Base-by-base conservation (phyloP, 2,888 invertebrate genomes). In the Rhodophaea formosa region DNA sequence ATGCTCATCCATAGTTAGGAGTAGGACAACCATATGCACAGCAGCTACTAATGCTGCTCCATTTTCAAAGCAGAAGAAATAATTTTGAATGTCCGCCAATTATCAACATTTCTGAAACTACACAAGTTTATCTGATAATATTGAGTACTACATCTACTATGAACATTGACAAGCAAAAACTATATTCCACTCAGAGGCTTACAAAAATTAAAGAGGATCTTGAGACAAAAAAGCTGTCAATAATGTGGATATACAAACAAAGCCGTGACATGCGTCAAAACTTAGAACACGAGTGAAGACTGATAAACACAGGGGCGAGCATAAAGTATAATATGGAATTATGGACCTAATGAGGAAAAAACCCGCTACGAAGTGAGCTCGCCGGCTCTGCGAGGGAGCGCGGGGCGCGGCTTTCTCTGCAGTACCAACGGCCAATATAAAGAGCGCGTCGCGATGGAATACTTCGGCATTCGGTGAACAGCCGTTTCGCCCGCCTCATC, bases 391-490 rank as follows among this genome's bases (percentile, higher is more conserved):
- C 79, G 80, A 76, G 68, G 81, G 76, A 79, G 84, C 75, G 88
- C 82, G 88, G 82, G 87, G 84, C 75, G 86, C 79, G 90, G 89
- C 90, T 90, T 91, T 90, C 89, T 89, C 90, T 88, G 83, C 81
- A 74, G 81, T 77, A 79, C 85, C 68, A 74, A 72, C 79, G 78
- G 74, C 78, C 79, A 82, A 88, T 91, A 91, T 91, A 91, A 91
- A 90, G 88, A 88, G 88, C 86, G 87, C 80, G 72, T 82, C 82
- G 84, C 86, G 83, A 79, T 81, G 80, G 82, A 85, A 85, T 73
- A 86, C 90, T 86, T 90, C 69, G 91, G 90, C 91, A 91, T 89
- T 91, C 91, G 91, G 90, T 82, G 84, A 78, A 84, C 87, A 90
- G 88, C 90, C 91, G 91, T 89, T 85, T 87, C 77, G 90, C 90